Base-by-base conservation (phyloP, 2,113 vertebrate genomes). In the Orcinus orca region DNA sequence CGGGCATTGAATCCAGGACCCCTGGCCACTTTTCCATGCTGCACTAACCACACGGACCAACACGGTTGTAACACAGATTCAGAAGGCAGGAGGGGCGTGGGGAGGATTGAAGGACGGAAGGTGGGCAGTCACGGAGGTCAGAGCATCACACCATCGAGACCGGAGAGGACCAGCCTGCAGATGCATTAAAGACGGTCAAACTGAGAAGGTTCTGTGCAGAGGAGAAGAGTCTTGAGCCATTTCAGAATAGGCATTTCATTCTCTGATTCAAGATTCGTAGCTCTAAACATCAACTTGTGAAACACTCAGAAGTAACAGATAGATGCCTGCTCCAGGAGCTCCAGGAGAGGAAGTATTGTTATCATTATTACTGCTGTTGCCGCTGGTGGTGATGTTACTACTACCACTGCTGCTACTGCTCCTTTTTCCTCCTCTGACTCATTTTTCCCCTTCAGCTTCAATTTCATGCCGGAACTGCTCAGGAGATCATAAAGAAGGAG, bases 61-160 rank as follows among this genome's bases (percentile, higher is more conserved):
- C 3, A 0, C 0, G 6, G 36, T 25, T 14, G 3, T 31, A 2
- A 58, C 53, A 15, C 17, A 41, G 38, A 58, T 21, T n/a, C 53
- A 15, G 26, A 29, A 36, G 2, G 44, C 36, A 53, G 23, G n/a
- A 70, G 36, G 82, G 2, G 33, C 6, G 3, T 3, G 14, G 18
- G 1, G 29, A 76, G 38, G 53, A 9, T 0, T 0, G 17, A 67
- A 71, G 38, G 10, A 18, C 15, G 20, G 60, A 50, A 36, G 47
- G 12, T 0, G 20, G 31, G 23, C n/a, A 18, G 84, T 44, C 2
- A 0, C n/a, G 2, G 33, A 7, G 36, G 63, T 55, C 29, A 5
- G 26, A 31, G 58, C 63, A 3, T 31, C 70, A 1, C 10, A 6
- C 18, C 1, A 3, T 3, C 9, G 0, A 20, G 71, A 36, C 5